Conservation (phyloP, 2,888 invertebrate genomes). For the Hydraecia micacea region DNA sequence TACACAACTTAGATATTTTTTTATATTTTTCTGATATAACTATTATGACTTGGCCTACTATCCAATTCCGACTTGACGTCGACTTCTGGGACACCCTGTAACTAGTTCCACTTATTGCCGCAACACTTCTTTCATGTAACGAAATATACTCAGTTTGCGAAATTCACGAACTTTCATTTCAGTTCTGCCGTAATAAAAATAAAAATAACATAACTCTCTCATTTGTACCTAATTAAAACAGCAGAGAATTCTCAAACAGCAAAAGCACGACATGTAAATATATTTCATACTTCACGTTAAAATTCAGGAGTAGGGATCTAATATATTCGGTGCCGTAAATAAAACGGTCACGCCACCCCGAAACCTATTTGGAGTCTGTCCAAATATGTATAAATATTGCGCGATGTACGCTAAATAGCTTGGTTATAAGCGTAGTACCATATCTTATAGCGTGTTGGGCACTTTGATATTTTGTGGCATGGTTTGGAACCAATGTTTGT, state of each 20-base stretch:
- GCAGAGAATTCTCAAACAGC: conserved; percentile 16
- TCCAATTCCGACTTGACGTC: too few relatives aligned
- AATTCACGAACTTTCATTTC: background rate
- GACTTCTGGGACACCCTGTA: too few relatives aligned
- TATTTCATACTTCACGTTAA: conserved; percentile 70
- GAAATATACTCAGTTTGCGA: too few relatives aligned
- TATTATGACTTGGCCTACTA: too few relatives aligned
- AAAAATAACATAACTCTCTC: background rate
- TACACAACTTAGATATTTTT: too few relatives aligned
- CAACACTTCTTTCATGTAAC: too few relatives aligned
- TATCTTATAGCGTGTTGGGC: conserved; percentile 53
- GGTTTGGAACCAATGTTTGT: conserved; percentile 46
- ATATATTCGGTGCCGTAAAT: conserved; percentile 80
- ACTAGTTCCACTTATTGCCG: too few relatives aligned
- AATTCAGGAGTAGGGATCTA: conserved; percentile 74
- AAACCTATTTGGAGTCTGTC: conserved; percentile 84
- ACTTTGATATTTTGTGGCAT: conserved; percentile 50
- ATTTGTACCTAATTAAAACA: conserved; percentile 33
- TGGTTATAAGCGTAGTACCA: conserved; percentile 38
- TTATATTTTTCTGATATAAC: too few relatives aligned
- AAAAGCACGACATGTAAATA: conserved; percentile 62
- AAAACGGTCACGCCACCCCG: conserved; percentile 74
- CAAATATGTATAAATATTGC: conserved; percentile 82
- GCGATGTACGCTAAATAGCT: conserved; percentile 68
- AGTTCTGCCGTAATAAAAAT: background rate